A percentile compares a stretch with the other conserved stretches of the same genome.
These are phyloP conservation scores for Eupleurogrammus muticus DNA, from an alignment of 2,797 vertebrate genomes.

Conservation along the genomic window DNA sequence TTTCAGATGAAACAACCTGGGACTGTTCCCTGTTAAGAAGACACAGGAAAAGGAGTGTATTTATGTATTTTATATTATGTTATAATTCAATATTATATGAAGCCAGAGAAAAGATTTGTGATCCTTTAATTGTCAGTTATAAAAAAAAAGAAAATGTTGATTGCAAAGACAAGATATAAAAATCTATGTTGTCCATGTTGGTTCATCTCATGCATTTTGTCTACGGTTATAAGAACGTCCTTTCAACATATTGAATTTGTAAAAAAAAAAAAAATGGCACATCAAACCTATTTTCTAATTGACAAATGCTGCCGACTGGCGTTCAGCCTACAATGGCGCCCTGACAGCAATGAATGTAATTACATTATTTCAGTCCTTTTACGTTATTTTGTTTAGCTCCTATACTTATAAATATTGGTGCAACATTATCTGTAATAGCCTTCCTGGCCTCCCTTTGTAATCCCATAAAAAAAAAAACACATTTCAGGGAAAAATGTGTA, in stretches of 20 bases:
- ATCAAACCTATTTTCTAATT: slow-evolving; percentile 6
- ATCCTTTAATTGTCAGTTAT: no score
- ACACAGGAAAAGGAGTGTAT: no score
- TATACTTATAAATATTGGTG: slow-evolving; percentile 59
- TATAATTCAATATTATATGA: no score
- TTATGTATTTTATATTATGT: no score
- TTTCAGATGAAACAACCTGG: no score
- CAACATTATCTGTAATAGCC: slow-evolving; percentile 58
- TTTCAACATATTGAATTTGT: background rate
- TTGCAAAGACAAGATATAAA: no score
- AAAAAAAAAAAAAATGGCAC: background rate
- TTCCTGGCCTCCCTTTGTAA: slow-evolving; percentile 14
- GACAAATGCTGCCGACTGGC: background rate
- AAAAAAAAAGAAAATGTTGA: no score
- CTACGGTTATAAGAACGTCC: background rate
- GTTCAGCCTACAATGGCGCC: slow-evolving; percentile 18
- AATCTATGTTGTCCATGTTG: background rate
- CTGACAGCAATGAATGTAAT: slow-evolving; percentile 48
- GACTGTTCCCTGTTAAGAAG: no score
- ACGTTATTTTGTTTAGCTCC: slow-evolving; percentile 40
- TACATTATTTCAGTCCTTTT: slow-evolving; percentile 36
- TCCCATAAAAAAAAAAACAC: slow-evolving; percentile 16
- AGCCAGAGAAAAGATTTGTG: no score
- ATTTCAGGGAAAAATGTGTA: slow-evolving; percentile 34
- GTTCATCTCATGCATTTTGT: background rate